Evolutionary conservation across 2,113 vertebrate species (phyloP), one percentile per base, ranked within the genome.

Genomic region (Petrocephalus microphthalmus): DNA sequence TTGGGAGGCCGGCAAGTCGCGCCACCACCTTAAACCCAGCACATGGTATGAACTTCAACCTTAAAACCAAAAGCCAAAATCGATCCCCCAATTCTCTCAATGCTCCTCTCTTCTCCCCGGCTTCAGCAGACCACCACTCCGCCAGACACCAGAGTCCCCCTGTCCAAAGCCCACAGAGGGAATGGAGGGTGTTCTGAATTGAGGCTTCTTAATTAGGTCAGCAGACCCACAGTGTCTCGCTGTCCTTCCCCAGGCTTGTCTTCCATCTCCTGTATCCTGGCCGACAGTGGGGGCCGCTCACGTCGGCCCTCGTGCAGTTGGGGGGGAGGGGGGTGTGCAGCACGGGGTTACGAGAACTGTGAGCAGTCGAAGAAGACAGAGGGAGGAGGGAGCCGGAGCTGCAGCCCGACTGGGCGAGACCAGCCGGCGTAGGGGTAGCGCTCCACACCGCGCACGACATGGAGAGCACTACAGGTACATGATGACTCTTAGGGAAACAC

Each of bases 141-240:
- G 6, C 52, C 52, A 54, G 20, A 49, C 82, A 84, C 82, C 71
- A 5, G 11, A 64, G 42, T 20, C 19, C 56, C 37, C 57, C 11
- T 5, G 22, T 87, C 81, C 81, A 10, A 83, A 47, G 17, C 56
- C 56, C 20, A 56, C 19, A 25, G 42, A 49, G 33, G 56, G 7
- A 60, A 42, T 15, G n/a, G 60, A 82, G 13, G 51, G 19, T n/a
- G 22, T 29, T 88, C 87, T 56, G 53, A 57, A 88, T 84, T 33
- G 22, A 88, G 87, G 78, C 13, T 37, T 52, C 25, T 56, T 37
- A 88, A 60, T 53, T 88, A 88, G 78, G 87, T 88, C 87, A 88
- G 78, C 20, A 29, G n/a, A 10, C 22, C 8, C 11, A 10, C 45
- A 7, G 19, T 20, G 37, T 54, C 51, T 85, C 84, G 29, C 84